phyloP scores from a whole-genome alignment of 2,888 invertebrate species.

The Apamea crenata region DNA sequence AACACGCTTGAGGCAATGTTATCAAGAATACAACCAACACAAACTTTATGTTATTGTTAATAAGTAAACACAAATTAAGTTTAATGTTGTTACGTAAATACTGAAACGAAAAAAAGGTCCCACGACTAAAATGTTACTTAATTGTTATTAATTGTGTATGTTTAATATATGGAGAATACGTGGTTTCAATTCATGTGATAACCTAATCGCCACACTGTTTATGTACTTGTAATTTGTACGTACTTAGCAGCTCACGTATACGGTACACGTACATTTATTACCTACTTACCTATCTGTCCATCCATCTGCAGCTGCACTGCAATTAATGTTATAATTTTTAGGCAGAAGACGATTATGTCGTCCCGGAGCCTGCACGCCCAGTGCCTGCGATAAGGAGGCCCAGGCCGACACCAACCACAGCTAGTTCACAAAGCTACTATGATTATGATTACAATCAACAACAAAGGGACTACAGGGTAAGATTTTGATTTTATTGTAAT shows the following conservation, averaged over 20 bases:
- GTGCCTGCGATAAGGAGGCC: neutral
- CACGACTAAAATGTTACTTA: no score
- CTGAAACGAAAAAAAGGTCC: no score
- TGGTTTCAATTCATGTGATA: no score
- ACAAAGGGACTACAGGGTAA: conserved; percentile 16
- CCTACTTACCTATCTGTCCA: neutral
- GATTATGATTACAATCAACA: neutral
- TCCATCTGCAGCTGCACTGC: neutral
- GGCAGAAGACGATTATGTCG: neutral
- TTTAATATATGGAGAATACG: no score
- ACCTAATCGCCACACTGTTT: no score
- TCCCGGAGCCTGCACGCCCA: no score
- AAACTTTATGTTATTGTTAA: no score
- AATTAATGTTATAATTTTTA: conserved; percentile 19
- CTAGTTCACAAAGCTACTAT: neutral
- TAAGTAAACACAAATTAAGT: no score
- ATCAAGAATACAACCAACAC: no score
- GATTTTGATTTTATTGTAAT: neutral
- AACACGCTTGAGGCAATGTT: no score
- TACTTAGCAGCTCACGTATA: neutral
- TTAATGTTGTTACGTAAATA: no score
- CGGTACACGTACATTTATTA: neutral
- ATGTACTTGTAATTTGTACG: neutral
- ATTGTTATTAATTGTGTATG: no score
- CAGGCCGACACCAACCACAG: neutral